Evolutionary conservation across 2,113 vertebrate genomes (phyloP).

Genomic region (Hydropotes inermis): DNA sequence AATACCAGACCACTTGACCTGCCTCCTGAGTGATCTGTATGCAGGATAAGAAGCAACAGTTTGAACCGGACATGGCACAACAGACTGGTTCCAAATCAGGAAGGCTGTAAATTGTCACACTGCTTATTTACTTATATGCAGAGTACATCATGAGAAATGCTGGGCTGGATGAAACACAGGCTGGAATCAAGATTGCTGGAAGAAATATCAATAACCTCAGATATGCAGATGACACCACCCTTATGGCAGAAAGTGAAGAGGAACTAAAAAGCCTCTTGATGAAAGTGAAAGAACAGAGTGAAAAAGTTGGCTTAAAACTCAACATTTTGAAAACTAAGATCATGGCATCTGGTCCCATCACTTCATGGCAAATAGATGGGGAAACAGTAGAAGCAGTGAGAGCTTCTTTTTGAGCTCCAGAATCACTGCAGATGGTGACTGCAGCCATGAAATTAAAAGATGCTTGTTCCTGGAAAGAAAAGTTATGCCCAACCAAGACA

Average conservation of each 20-base stretch:
- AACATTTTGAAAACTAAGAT: neutral
- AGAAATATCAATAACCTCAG: too few relatives aligned
- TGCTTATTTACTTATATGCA: neutral
- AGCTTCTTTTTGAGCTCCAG: neutral
- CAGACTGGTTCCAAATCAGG: neutral
- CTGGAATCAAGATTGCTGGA: too few relatives aligned
- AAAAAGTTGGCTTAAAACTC: neutral
- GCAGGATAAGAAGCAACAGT: neutral
- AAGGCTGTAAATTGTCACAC: neutral
- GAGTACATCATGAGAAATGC: too few relatives aligned
- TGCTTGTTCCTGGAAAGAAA: neutral
- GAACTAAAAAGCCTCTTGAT: neutral
- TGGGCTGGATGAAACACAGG: too few relatives aligned
- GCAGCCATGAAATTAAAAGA: neutral
- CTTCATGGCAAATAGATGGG: neutral
- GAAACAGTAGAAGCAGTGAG: neutral
- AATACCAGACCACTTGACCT: neutral
- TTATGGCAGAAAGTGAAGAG: neutral
- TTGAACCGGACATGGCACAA: neutral
- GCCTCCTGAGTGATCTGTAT: neutral
- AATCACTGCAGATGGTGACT: neutral
- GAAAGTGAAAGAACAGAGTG: neutral
- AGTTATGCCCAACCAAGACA: neutral
- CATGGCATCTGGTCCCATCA: neutral
- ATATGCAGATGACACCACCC: neutral